These are phyloP conservation scores for Proctacanthus coquilletti DNA, from an alignment of 1,140 invertebrate species.

Conservation along the genomic window DNA sequence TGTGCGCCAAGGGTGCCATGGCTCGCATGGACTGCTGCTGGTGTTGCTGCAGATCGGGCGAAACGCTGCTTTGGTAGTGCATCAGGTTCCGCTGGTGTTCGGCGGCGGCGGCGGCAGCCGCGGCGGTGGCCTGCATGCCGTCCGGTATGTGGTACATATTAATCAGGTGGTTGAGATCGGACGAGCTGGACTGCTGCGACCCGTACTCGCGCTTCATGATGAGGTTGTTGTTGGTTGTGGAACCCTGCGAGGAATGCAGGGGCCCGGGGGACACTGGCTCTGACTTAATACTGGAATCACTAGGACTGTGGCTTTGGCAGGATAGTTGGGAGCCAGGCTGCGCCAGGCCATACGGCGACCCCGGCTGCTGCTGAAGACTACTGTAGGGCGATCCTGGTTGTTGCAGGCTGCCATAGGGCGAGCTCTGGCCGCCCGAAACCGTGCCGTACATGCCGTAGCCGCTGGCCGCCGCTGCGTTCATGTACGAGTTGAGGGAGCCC, in stretches of 20 bases:
- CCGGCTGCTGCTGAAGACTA: conserved; percentile 39
- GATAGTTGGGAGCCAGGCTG: conserved; percentile 46
- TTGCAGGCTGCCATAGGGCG: conserved; percentile 36
- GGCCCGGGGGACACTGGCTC: conserved; percentile 62
- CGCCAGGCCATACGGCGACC: conserved; percentile 42
- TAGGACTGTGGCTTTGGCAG: conserved; percentile 57
- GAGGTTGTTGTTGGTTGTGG: conserved; percentile 27
- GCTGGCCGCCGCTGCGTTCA: conserved; percentile 60
- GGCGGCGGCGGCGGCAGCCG: conserved; percentile 29
- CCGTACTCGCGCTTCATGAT: conserved; percentile 56
- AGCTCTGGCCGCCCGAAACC: conserved; percentile 35
- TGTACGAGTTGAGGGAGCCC: conserved; percentile 53
- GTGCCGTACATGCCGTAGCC: conserved; percentile 46
- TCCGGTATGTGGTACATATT: conserved; percentile 46
- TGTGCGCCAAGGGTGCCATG: conserved; percentile 54
- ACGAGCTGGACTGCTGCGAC: conserved; percentile 24
- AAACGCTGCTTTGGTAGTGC: conserved; percentile 24
- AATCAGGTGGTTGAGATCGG: conserved; percentile 42
- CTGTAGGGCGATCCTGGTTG: conserved; percentile 47
- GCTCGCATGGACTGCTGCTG: conserved; percentile 42
- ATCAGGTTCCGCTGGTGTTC: conserved; percentile 32
- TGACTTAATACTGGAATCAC: conserved; percentile 66
- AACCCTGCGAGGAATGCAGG: conserved; percentile 10
- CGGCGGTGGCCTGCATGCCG: conserved; percentile 27
- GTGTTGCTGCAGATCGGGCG: conserved; percentile 28